A percentile compares a stretch with the other conserved stretches of the same genome.
These are phyloP conservation scores for Ophion obscuratus DNA, from an alignment of 2,888 invertebrate genomes.

Conservation along the genomic window DNA sequence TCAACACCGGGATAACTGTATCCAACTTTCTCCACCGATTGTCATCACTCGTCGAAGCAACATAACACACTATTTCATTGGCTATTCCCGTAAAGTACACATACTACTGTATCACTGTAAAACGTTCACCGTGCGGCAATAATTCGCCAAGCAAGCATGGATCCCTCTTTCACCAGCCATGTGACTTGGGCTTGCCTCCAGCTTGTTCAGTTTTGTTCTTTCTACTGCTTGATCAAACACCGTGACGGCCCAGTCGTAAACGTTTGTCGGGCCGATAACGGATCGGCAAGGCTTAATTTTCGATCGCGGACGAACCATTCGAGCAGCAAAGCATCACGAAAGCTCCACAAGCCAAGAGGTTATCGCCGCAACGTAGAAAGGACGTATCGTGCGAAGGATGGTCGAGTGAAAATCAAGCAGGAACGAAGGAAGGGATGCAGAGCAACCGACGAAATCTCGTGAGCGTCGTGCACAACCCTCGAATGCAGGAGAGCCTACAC, in stretches of 20 bases:
- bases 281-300: slow-evolving; percentile 70
- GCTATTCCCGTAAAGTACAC: not conserved
- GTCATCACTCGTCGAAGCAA: slow-evolving; percentile 37
- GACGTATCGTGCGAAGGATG: slow-evolving; percentile 75
- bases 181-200: not conserved
- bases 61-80: slow-evolving; percentile 24
- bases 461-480: slow-evolving; percentile 64
- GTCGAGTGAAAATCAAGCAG: slow-evolving; percentile 74
- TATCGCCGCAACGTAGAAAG: slow-evolving; percentile 49
- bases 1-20: slow-evolving; percentile 5
- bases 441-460: slow-evolving; percentile 39
- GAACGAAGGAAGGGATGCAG: slow-evolving; percentile 32
- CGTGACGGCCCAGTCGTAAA: not conserved
- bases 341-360: slow-evolving; percentile 69
- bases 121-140: slow-evolving; percentile 15
- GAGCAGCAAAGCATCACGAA: slow-evolving; percentile 4
- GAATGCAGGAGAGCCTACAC: slow-evolving; percentile 72
- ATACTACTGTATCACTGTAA: not conserved
- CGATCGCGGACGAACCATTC: slow-evolving; percentile 77
- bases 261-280: slow-evolving; percentile 31
- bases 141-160: slow-evolving; percentile 39
- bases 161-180: slow-evolving; percentile 3
- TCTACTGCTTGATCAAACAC: no score
- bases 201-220: not conserved
- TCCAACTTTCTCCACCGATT: slow-evolving; percentile 13